Conservation (phyloP, 2,888 invertebrate species). For the Drosophila nigricruria region DNA sequence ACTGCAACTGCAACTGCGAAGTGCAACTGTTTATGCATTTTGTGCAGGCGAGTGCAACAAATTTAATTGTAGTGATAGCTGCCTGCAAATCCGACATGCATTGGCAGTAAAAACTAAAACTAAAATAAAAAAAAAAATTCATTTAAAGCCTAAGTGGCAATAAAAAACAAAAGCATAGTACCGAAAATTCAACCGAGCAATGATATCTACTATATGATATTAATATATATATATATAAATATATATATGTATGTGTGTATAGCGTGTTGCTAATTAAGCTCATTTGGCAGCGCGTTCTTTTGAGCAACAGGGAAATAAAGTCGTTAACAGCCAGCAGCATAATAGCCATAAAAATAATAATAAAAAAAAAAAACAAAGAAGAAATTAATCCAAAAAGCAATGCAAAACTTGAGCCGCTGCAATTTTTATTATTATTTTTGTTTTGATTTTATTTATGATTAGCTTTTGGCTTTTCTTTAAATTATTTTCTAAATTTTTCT, state of each 20-base stretch:
- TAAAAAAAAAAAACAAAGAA: conserved; percentile 19
- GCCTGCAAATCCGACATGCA: conserved; percentile 67
- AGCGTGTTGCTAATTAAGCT: conserved; percentile 78
- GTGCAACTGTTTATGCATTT: conserved; percentile 72
- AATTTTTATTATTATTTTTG: conserved; percentile 13
- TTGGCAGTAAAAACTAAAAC: conserved; percentile 71
- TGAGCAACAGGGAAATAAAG: conserved; percentile 69
- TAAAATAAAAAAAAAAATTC: conserved; percentile 23
- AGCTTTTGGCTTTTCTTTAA: conserved; percentile 5
- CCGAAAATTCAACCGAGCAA: conserved; percentile 52
- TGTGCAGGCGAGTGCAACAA: conserved; percentile 82
- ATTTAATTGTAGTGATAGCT: conserved; percentile 76
- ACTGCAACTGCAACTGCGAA: conserved; percentile 29
- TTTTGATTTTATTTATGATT: conserved; percentile 21
- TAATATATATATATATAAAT: conserved; percentile 37
- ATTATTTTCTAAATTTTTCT: conserved; percentile 8
- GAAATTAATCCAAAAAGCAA: conserved; percentile 42
- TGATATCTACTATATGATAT: conserved; percentile 46
- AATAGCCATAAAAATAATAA: background rate
- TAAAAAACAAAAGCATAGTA: conserved; percentile 73
- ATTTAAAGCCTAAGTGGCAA: conserved; percentile 69
- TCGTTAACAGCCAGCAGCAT: conserved; percentile 50
- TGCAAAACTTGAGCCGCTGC: conserved; percentile 72
- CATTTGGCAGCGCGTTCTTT: conserved; percentile 65
- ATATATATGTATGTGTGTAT: conserved; percentile 24